Conservation (phyloP, 1,140 invertebrate genomes). For the Halictus rubicundus region DNA sequence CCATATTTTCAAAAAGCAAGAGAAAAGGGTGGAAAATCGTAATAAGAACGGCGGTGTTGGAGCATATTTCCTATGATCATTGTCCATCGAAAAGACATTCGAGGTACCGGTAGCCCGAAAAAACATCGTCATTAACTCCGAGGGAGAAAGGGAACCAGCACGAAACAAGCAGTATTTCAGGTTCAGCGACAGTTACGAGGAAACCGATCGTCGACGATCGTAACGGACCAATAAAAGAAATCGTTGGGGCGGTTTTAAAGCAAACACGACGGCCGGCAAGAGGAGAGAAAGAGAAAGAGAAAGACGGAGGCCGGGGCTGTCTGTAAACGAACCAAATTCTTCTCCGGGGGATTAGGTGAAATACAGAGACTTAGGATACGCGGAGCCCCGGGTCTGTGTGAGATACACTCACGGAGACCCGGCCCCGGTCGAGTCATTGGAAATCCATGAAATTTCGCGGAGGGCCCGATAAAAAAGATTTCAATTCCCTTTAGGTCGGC, state of each 20-base stretch:
- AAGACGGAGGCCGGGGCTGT: not conserved
- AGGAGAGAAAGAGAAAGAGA: not conserved
- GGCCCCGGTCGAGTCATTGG: not conserved
- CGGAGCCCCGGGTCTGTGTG: no score
- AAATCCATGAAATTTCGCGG: slow-evolving; percentile 20
- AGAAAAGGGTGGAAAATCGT: no score
- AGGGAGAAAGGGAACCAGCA: not conserved
- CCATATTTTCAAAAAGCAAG: no score
- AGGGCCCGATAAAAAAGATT: slow-evolving; percentile 22
- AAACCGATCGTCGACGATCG: not conserved
- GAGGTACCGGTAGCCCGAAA: no score
- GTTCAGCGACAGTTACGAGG: not conserved
- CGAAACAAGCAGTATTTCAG: not conserved
- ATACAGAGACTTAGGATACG: not conserved
- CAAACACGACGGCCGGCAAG: not conserved
- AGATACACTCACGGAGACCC: not conserved
- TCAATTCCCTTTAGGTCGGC: slow-evolving; percentile 4
- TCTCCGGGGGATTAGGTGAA: slow-evolving; percentile 17
- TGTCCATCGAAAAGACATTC: no score
- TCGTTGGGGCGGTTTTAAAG: slow-evolving; percentile 12
- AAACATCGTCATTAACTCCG: not conserved
- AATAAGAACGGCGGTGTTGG: no score
- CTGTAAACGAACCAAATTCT: slow-evolving; percentile 14
- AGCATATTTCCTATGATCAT: no score
- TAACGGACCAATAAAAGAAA: slow-evolving; percentile 19